These are phyloP conservation scores for Cliona cf. orientalis DNA, from an alignment of 37 sponge, comb jelly and placozoan species.

Conservation along the genomic window DNA sequence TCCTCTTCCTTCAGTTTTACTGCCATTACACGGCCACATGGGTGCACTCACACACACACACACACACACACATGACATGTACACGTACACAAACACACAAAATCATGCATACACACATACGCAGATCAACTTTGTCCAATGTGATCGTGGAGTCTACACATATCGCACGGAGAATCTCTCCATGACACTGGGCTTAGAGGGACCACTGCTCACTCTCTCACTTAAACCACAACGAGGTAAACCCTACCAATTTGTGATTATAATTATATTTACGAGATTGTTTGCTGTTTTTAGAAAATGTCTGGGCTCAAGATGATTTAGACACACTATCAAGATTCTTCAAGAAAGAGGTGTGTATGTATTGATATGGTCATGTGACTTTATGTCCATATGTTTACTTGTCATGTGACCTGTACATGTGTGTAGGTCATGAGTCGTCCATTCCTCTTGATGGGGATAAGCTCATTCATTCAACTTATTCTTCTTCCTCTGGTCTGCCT, in stretches of 20 bases:
- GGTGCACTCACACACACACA: too few species aligned
- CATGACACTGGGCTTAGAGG: conserved; percentile 41
- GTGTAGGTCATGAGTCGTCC: conserved; percentile 70
- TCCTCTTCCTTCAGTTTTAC: too few species aligned
- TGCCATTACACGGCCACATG: too few species aligned
- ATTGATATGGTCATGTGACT: neutral
- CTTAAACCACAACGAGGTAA: conserved; percentile 42
- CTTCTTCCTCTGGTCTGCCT: conserved; percentile 42
- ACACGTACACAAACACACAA: too few species aligned
- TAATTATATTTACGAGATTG: neutral
- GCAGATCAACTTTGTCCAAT: conserved; percentile 27
- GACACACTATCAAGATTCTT: conserved; percentile 57
- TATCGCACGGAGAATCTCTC: conserved; percentile 52
- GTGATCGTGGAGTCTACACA: conserved; percentile 52
- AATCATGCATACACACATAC: neutral
- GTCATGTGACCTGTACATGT: neutral
- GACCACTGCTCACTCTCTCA: conserved; percentile 9
- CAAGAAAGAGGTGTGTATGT: conserved; percentile 50
- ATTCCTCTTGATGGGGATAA: conserved; percentile 36
- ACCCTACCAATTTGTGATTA: neutral
- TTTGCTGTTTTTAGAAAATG: conserved; percentile 31
- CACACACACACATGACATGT: too few species aligned
- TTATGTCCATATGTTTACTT: too few species aligned
- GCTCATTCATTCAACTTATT: conserved; percentile 57
- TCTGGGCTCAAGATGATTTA: conserved; percentile 55